These are phyloP conservation scores for Merluccius polli DNA, from an alignment of 2,797 vertebrate genomes.

Conservation along the genomic window DNA sequence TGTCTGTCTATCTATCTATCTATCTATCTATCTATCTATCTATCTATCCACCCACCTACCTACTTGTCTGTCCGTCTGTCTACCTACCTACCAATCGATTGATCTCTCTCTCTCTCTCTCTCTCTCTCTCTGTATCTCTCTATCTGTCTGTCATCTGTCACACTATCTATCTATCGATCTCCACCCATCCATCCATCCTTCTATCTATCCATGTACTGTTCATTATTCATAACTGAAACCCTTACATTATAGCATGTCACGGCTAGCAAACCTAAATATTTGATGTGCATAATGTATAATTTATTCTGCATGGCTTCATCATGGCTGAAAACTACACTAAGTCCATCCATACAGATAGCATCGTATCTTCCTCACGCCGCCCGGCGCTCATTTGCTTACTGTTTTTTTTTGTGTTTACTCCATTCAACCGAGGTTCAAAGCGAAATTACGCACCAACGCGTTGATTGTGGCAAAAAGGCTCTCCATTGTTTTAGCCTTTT, in stretches of 20 bases:
- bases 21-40: background rate
- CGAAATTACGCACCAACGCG: background rate
- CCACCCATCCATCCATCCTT: background rate
- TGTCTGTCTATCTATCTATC: no score
- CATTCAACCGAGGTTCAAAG: background rate
- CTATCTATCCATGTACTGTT: background rate
- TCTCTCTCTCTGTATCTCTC: background rate
- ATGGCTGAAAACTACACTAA: background rate
- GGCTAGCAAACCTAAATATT: constrained; percentile 10
- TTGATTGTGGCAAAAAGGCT: background rate
- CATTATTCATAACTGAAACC: constrained; percentile 24
- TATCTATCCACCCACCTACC: background rate
- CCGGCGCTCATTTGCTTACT: background rate
- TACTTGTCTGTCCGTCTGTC: background rate
- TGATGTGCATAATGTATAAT: background rate
- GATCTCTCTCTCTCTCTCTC: background rate
- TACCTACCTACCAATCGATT: background rate
- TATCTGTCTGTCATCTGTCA: no score
- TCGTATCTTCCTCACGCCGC: background rate
- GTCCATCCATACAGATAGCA: background rate
- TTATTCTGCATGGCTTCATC: background rate
- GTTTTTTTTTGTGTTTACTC: background rate
- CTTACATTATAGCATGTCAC: constrained; percentile 32
- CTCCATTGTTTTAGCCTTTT: background rate
- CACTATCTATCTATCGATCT: background rate